These are phyloP conservation scores for Drosophila parvula DNA, from an alignment of 1,140 invertebrate species.

Conservation along the genomic window DNA sequence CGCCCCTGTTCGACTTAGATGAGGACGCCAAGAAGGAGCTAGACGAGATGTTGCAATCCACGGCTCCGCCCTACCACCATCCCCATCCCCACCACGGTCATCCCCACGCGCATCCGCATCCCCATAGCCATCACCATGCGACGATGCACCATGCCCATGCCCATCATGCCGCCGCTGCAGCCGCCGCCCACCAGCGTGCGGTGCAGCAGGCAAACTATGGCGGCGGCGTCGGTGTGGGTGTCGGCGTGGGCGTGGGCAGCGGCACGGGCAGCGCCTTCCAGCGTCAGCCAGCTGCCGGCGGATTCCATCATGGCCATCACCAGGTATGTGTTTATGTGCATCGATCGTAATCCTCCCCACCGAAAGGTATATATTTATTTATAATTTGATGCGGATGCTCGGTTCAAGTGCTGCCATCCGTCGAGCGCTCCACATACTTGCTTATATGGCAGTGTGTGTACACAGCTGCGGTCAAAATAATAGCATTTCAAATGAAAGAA, in stretches of 20 bases:
- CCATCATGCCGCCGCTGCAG: slow-evolving; percentile 50
- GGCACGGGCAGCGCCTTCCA: slow-evolving; percentile 79
- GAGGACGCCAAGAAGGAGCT: slow-evolving; percentile 82
- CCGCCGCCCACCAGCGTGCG: slow-evolving; percentile 53
- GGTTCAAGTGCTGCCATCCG: slow-evolving; percentile 65
- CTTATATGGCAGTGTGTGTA: slow-evolving; percentile 8
- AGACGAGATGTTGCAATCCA: slow-evolving; percentile 84
- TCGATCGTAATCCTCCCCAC: slow-evolving; percentile 61
- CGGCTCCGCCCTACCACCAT: slow-evolving; percentile 72
- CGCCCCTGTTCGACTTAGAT: slow-evolving; percentile 83
- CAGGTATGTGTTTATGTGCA: slow-evolving; percentile 70
- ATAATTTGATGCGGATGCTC: slow-evolving; percentile 62
- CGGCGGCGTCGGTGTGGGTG: slow-evolving; percentile 32
- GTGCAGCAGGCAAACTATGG: slow-evolving; percentile 64
- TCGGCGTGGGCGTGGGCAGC: slow-evolving; percentile 63
- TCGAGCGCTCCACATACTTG: slow-evolving; percentile 35
- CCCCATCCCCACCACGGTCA: slow-evolving; percentile 55
- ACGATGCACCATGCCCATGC: slow-evolving; percentile 61
- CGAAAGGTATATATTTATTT: slow-evolving; percentile 49
- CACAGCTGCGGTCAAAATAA: slow-evolving; percentile 22
- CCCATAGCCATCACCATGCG: slow-evolving; percentile 43
- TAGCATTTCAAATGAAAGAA: slow-evolving; percentile 5
- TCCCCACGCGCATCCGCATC: slow-evolving; percentile 47
- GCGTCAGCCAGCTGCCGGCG: slow-evolving; percentile 66
- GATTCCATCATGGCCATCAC: slow-evolving; percentile 83